A percentile compares a stretch with the other conserved stretches of the same genome.
Conservation (phyloP, 1,140 invertebrate species). For the Acyrthosiphon pisum region DNA sequence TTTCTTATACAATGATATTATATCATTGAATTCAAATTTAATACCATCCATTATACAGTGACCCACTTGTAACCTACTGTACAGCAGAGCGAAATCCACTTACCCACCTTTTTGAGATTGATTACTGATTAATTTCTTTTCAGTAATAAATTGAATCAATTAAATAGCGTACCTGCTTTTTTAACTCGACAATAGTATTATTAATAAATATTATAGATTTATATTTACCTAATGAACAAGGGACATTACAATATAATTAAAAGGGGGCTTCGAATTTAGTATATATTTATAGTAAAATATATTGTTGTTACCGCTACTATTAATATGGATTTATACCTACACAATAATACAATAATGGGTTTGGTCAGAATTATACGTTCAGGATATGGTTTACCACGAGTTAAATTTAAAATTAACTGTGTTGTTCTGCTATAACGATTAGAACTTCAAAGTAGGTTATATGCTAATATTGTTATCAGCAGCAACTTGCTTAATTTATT, state of each 20-base stretch:
- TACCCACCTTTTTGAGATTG: too few relatives aligned
- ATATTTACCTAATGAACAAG: not conserved
- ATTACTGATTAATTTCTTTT: not conserved
- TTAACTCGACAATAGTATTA: not conserved
- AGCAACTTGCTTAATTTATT: not conserved
- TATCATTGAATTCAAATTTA: too few relatives aligned
- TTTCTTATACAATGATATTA: too few relatives aligned
- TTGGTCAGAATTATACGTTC: not conserved
- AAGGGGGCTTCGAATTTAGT: not conserved
- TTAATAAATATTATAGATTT: not conserved
- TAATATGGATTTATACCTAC: not conserved
- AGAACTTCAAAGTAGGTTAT: not conserved
- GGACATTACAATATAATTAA: not conserved
- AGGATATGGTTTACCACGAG: not conserved
- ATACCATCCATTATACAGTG: too few relatives aligned
- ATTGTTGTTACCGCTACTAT: not conserved
- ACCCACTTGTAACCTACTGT: too few relatives aligned
- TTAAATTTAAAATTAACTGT: not conserved
- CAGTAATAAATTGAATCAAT: not conserved
- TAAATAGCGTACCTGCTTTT: slow-evolving; percentile 58
- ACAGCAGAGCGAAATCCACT: too few relatives aligned
- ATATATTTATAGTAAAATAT: too few relatives aligned
- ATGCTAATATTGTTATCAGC: not conserved
- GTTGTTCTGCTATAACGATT: not conserved
- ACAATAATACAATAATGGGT: not conserved